These are phyloP conservation scores for Pristionchus japonicus DNA, from an alignment of 2,888 invertebrate species.

Conservation along the genomic window DNA sequence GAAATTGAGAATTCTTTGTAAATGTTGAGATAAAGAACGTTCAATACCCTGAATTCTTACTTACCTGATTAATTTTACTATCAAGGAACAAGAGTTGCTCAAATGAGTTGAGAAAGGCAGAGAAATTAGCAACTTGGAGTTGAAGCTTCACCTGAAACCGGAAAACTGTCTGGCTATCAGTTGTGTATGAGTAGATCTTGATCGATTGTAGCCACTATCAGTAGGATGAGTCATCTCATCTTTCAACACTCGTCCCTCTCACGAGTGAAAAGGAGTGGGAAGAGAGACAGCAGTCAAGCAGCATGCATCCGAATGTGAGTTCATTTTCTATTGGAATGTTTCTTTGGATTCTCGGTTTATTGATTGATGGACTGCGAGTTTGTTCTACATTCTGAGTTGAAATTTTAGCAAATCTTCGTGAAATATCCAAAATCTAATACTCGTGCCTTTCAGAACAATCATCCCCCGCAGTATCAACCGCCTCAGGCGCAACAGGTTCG, in stretches of 20 bases:
- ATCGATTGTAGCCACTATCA: background rate
- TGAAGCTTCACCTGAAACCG: too few relatives aligned
- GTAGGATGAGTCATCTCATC: background rate
- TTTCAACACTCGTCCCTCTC: background rate
- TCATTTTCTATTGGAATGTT: background rate
- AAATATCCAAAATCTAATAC: too few relatives aligned
- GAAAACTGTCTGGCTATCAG: too few relatives aligned
- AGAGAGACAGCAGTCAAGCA: background rate
- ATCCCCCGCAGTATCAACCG: background rate
- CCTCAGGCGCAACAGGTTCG: background rate
- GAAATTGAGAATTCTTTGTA: background rate
- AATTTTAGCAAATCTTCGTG: too few relatives aligned
- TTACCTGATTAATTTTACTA: too few relatives aligned
- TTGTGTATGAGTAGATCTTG: too few relatives aligned
- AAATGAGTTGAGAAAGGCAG: too few relatives aligned
- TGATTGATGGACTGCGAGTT: background rate
- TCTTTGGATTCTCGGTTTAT: too few relatives aligned
- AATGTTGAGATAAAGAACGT: background rate
- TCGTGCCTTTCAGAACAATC: constrained; percentile 24
- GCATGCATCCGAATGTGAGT: constrained; percentile 3
- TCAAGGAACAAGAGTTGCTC: too few relatives aligned
- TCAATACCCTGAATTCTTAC: too few relatives aligned
- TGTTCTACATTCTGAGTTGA: background rate
- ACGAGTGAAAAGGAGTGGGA: background rate
- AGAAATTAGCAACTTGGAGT: too few relatives aligned